A percentile compares a stretch with the other conserved stretches of the same genome.
phyloP scores from a whole-genome alignment of 2,888 invertebrate genomes.

The Spisula subtruncata region DNA sequence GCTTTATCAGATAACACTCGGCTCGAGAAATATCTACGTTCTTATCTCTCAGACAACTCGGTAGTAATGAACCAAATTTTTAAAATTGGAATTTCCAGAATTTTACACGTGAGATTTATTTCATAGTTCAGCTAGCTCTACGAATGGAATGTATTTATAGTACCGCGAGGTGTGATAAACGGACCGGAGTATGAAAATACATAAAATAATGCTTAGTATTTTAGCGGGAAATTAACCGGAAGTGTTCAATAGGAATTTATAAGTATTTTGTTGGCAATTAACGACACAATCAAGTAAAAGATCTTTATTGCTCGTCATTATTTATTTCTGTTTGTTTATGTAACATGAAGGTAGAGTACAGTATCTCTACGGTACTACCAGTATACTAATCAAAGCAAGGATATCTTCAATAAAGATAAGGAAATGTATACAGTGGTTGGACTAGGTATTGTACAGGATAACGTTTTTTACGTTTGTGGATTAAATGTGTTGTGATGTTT shows the following conservation, averaged over 20 bases:
- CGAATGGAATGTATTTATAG: conserved; percentile 3
- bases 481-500: not conserved
- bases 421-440: not conserved
- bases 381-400: not conserved
- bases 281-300: conserved; percentile 2
- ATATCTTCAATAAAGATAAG: conserved; percentile 24
- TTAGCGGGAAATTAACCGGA: conserved; percentile 8
- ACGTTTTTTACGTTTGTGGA: not conserved
- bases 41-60: not conserved
- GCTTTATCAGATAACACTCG: not conserved
- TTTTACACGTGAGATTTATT: conserved; percentile 22
- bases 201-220: not conserved
- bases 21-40: not conserved
- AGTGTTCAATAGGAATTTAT: not conserved
- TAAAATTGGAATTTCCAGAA: conserved; percentile 22
- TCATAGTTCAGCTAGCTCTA: not conserved
- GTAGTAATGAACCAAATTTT: conserved; percentile 13
- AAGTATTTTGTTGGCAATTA: too few relatives aligned
- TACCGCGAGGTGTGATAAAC: not conserved
- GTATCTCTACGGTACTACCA: not conserved
- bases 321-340: too few relatives aligned
- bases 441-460: not conserved
- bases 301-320: not conserved
- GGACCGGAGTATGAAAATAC: not conserved
- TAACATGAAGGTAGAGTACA: too few relatives aligned